These are phyloP conservation scores for Lepus townsendii DNA, from an alignment of 2,797 vertebrate genomes.

Conservation along the genomic window DNA sequence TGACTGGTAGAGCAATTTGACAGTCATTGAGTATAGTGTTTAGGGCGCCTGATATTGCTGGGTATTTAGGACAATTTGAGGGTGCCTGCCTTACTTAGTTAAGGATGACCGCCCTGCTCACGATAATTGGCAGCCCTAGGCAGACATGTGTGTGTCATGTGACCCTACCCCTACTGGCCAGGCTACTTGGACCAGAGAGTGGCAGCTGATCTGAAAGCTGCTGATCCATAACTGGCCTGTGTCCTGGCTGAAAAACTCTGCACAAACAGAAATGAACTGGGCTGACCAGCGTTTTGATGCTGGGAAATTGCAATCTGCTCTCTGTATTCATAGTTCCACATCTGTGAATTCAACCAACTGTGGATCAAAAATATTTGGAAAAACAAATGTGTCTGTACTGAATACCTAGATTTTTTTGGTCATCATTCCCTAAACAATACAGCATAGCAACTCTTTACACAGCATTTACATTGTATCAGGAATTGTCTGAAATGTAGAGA, in stretches of 20 bases:
- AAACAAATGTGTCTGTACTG: neutral
- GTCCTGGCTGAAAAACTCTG: neutral
- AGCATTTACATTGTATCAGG: neutral
- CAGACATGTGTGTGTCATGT: neutral
- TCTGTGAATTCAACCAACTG: neutral
- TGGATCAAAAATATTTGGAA: neutral
- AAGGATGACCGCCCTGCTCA: neutral
- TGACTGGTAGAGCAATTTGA: neutral
- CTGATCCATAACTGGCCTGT: neutral
- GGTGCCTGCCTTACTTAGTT: neutral
- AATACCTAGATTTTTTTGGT: neutral
- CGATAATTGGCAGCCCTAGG: neutral
- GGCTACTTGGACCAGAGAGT: neutral
- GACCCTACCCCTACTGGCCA: neutral
- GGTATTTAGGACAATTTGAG: neutral
- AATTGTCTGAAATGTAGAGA: neutral
- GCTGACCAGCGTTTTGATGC: neutral
- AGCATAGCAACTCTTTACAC: neutral
- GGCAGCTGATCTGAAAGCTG: neutral
- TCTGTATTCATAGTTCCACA: neutral
- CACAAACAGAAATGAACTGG: neutral
- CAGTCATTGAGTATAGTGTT: neutral
- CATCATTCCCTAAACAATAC: neutral
- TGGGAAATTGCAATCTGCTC: neutral
- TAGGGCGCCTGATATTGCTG: neutral